These are phyloP conservation scores for Chelonus insularis DNA, from an alignment of 1,140 invertebrate genomes.

Conservation along the genomic window DNA sequence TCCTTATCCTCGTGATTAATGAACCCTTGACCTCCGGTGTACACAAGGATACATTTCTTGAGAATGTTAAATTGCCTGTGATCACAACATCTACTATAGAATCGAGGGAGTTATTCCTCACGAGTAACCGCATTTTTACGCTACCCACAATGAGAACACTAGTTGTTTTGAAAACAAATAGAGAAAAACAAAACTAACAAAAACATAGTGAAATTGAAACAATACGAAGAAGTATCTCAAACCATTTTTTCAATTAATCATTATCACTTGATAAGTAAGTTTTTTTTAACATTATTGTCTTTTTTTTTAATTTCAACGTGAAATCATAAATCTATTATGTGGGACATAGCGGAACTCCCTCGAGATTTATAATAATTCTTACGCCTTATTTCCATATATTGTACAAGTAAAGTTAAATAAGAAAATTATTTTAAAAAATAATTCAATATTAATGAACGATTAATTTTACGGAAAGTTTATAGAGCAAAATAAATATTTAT, in stretches of 20 bases:
- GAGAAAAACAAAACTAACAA: not conserved
- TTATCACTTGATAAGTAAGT: no score
- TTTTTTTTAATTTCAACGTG: no score
- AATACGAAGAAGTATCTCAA: not conserved
- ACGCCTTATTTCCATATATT: not conserved
- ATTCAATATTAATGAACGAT: not conserved
- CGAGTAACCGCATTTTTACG: not conserved
- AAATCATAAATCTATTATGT: conserved; percentile 44
- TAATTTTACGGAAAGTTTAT: no score
- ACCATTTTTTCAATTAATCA: no score
- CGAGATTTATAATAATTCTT: conserved; percentile 8
- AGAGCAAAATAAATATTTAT: no score
- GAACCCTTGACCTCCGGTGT: no score
- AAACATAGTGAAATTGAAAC: not conserved
- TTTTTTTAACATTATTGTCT: no score
- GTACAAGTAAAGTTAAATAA: not conserved
- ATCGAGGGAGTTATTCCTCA: not conserved
- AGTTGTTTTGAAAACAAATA: not conserved
- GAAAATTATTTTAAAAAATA: no score
- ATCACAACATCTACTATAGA: no score
- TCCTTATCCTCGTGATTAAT: no score
- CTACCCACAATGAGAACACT: conserved; percentile 1
- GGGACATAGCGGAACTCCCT: conserved; percentile 54
- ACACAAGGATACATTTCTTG: not conserved
- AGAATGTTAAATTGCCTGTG: not conserved